Evolutionary conservation across 2,888 invertebrate species (phyloP).

Genomic region (Heliconius aoede): DNA sequence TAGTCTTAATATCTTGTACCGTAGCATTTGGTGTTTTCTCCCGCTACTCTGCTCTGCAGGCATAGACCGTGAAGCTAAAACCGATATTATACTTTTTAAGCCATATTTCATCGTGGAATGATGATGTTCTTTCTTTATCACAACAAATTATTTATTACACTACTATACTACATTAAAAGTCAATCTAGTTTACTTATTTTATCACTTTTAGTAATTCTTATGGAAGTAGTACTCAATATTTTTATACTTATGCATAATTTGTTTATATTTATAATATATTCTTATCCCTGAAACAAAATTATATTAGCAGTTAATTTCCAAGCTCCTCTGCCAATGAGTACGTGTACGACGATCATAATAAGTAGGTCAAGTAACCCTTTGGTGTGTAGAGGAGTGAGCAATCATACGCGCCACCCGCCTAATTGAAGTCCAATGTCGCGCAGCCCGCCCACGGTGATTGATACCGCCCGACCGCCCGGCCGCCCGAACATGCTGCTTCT

Average conservation of each 20-base stretch:
- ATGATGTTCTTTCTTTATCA: neutral
- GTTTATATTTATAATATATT: neutral
- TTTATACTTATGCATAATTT: neutral
- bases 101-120: neutral
- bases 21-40: too few species aligned
- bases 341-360: constrained; percentile 69
- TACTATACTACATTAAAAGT: neutral
- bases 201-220: neutral
- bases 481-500: constrained; percentile 59
- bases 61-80: too few species aligned
- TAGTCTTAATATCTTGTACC: too few species aligned
- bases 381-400: constrained; percentile 74
- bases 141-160: neutral
- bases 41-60: too few species aligned
- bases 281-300: constrained; percentile 56
- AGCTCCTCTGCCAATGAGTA: constrained; percentile 64
- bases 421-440: constrained; percentile 83
- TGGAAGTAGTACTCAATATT: neutral
- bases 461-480: constrained; percentile 65
- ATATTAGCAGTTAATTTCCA: constrained; percentile 65
- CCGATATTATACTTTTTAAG: too few species aligned
- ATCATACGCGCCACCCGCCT: constrained; percentile 80
- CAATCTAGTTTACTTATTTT: neutral
- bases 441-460: constrained; percentile 81
- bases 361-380: constrained; percentile 82